These are phyloP conservation scores for Orycteropus afer DNA, from an alignment of 2,113 vertebrate genomes.

Conservation along the genomic window DNA sequence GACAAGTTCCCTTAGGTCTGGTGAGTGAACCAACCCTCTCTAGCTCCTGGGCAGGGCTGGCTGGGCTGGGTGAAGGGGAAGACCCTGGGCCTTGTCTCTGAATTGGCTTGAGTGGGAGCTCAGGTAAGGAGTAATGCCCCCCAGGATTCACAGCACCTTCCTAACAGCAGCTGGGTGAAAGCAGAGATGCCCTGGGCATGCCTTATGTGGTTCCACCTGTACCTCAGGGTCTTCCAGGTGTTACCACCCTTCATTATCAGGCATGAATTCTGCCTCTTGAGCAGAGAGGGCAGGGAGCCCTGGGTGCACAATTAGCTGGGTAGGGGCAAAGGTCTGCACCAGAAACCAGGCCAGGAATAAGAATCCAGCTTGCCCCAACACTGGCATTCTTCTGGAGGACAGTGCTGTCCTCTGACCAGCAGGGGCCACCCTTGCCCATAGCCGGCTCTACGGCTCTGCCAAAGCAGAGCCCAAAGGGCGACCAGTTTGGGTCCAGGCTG, in stretches of 20 bases:
- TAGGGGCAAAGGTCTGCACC: background rate
- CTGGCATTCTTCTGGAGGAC: background rate
- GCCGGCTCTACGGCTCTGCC: background rate
- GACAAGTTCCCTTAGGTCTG: background rate
- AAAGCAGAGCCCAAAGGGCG: background rate
- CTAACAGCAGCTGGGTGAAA: background rate
- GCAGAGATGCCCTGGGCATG: background rate
- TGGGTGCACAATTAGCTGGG: too few relatives aligned
- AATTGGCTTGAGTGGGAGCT: background rate
- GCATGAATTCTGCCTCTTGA: background rate
- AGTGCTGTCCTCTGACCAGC: background rate
- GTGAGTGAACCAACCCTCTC: background rate
- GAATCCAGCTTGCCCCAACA: rapidly evolving
- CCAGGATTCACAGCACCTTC: background rate
- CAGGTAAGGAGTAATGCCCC: background rate
- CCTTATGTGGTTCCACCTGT: background rate
- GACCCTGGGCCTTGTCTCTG: background rate
- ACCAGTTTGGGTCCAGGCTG: background rate
- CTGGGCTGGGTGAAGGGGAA: background rate
- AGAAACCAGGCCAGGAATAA: background rate
- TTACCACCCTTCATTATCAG: background rate
- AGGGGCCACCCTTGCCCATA: slow-evolving; percentile 64
- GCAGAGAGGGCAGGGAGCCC: background rate
- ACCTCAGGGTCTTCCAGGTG: background rate
- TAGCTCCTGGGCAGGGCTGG: background rate